Evolutionary conservation across 2,888 invertebrate genomes (phyloP).

Genomic region (Chymomyza fuscimana): DNA sequence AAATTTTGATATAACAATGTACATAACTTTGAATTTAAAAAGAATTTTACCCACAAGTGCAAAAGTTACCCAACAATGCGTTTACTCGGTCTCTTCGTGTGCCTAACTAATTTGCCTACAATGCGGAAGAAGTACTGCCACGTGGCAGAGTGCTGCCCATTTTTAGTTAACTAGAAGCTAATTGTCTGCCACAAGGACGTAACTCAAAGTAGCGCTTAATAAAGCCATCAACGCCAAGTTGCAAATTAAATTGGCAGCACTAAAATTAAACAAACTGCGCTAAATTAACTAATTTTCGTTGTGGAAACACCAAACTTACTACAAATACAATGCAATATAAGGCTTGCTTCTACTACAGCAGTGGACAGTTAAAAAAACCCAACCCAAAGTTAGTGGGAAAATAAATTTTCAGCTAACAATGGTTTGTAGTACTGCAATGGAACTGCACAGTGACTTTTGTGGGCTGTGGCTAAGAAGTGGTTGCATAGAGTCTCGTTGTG

Average conservation of each 20-base stretch:
- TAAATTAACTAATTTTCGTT: constrained; percentile 68
- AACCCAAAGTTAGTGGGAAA: constrained; percentile 58
- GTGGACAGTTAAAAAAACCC: constrained; percentile 2
- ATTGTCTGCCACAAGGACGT: constrained; percentile 56
- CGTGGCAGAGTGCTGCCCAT: constrained; percentile 13
- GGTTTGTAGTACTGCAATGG: constrained; percentile 3
- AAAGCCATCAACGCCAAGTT: constrained; percentile 66
- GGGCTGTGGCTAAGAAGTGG: constrained; percentile 61
- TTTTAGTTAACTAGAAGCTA: background rate
- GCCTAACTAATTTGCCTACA: background rate
- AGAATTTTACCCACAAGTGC: too few relatives aligned
- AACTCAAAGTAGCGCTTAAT: constrained; percentile 68
- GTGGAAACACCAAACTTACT: background rate
- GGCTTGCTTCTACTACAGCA: background rate
- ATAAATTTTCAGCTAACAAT: constrained; percentile 64
- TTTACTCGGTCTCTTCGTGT: background rate
- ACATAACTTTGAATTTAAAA: too few relatives aligned
- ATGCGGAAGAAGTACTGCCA: constrained; percentile 54
- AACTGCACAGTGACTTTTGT: constrained; percentile 60
- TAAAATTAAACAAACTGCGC: constrained; percentile 67
- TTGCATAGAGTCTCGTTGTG: constrained; percentile 33
- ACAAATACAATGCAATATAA: background rate
- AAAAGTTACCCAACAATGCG: too few relatives aligned
- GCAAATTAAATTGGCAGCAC: constrained; percentile 70
- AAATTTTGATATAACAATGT: too few relatives aligned